Evolutionary conservation across 2,888 invertebrate genomes (phyloP).

Genomic region (Limenitis camilla): DNA sequence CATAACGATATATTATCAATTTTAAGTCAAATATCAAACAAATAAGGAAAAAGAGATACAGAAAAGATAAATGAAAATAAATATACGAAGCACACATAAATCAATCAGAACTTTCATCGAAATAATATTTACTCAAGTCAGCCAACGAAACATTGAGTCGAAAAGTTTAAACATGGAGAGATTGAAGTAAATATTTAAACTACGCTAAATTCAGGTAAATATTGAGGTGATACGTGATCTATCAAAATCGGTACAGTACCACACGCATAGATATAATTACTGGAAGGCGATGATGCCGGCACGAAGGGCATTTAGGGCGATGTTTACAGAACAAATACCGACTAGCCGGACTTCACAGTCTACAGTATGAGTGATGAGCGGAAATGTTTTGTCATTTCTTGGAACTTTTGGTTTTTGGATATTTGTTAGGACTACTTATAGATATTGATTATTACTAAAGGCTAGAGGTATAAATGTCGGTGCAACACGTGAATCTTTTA

Average conservation of each 20-base stretch:
- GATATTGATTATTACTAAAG: too few relatives aligned
- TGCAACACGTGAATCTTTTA: too few relatives aligned
- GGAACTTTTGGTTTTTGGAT: too few relatives aligned
- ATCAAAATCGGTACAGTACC: slow-evolving; percentile 19
- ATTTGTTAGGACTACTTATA: too few relatives aligned
- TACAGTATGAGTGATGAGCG: slow-evolving; percentile 8
- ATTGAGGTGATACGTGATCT: neutral
- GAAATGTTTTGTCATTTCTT: neutral
- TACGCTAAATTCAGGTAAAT: neutral
- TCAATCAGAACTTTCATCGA: neutral
- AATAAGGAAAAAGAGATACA: neutral
- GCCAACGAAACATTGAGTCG: neutral
- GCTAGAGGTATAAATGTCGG: too few relatives aligned
- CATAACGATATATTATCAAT: too few relatives aligned
- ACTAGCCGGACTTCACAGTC: slow-evolving; percentile 12
- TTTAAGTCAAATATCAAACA: too few relatives aligned
- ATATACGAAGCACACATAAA: neutral
- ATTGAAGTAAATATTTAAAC: neutral
- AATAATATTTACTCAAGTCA: neutral
- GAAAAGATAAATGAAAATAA: neutral
- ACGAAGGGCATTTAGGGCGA: slow-evolving; percentile 27
- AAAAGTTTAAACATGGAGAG: neutral
- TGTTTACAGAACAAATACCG: slow-evolving; percentile 30
- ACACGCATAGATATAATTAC: slow-evolving; percentile 34
- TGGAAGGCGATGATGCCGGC: slow-evolving; percentile 22